Conservation (phyloP, 2,113 vertebrate genomes). For the Dicrurus megarhynchus region DNA sequence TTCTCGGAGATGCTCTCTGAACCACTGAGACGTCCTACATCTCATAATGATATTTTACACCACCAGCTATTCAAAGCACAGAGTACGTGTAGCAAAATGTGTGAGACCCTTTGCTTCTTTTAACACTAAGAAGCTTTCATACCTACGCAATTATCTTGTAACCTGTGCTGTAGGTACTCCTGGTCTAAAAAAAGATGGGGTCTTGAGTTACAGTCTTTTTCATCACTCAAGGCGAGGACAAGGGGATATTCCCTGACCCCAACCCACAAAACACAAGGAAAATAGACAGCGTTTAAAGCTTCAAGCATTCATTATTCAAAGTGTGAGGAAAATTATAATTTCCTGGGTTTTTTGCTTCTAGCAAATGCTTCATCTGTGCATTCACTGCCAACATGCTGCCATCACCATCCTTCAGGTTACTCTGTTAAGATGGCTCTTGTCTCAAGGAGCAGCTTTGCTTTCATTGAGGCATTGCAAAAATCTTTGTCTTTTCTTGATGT, state of each 20-base stretch:
- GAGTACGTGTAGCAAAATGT: not conserved
- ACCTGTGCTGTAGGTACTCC: not conserved
- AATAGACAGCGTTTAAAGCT: not conserved
- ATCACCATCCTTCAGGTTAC: not conserved
- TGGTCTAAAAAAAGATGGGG: not conserved
- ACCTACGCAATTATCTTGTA: not conserved
- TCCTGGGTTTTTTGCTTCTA: not conserved
- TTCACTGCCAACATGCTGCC: not conserved
- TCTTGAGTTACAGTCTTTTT: not conserved
- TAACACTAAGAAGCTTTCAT: not conserved
- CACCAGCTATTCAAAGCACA: not conserved
- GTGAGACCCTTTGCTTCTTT: not conserved
- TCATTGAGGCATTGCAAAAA: not conserved
- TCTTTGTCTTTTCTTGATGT: not conserved
- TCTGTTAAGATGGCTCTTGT: not conserved
- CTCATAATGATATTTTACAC: not conserved
- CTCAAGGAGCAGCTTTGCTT: not conserved
- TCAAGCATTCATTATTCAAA: not conserved
- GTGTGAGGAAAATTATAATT: not conserved
- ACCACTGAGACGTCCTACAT: not conserved
- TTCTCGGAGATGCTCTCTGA: not conserved
- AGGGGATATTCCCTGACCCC: not conserved
- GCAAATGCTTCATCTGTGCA: not conserved
- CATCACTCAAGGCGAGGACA: not conserved
- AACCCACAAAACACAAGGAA: not conserved